phyloP scores from a whole-genome alignment of 2,113 vertebrate genomes.

The Anhinga anhinga region DNA sequence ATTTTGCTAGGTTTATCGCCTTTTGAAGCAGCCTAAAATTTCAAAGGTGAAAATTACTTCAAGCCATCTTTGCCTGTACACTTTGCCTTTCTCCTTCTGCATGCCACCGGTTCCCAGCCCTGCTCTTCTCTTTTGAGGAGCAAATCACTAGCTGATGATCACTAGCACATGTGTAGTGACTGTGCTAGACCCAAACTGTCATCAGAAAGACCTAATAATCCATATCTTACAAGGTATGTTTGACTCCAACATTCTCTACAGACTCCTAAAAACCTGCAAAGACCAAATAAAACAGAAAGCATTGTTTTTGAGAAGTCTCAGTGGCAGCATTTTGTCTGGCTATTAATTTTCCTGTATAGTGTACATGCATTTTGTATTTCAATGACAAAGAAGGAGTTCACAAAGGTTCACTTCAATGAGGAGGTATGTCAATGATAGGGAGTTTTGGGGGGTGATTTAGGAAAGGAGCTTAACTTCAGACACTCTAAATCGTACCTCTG shows the following conservation, averaged over 20 bases:
- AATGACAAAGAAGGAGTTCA: neutral
- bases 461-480: constrained; percentile 4
- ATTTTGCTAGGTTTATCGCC: neutral
- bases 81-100: neutral
- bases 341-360: neutral
- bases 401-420: neutral
- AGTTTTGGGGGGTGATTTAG: neutral
- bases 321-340: neutral
- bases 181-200: neutral
- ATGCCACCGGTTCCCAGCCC: neutral
- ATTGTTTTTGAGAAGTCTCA: neutral
- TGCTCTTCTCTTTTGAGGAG: neutral
- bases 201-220: neutral
- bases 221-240: neutral
- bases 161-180: neutral
- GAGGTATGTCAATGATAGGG: fast-evolving
- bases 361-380: neutral
- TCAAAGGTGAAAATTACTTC: neutral
- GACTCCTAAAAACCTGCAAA: neutral
- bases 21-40: neutral
- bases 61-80: neutral
- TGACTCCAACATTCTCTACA: neutral
- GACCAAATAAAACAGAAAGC: neutral
- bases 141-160: neutral
- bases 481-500: neutral